Evolutionary conservation across 2,113 vertebrate genomes (phyloP), one percentile per base, ranked within the genome.

Genomic region (Hippocampus guttulatus): DNA sequence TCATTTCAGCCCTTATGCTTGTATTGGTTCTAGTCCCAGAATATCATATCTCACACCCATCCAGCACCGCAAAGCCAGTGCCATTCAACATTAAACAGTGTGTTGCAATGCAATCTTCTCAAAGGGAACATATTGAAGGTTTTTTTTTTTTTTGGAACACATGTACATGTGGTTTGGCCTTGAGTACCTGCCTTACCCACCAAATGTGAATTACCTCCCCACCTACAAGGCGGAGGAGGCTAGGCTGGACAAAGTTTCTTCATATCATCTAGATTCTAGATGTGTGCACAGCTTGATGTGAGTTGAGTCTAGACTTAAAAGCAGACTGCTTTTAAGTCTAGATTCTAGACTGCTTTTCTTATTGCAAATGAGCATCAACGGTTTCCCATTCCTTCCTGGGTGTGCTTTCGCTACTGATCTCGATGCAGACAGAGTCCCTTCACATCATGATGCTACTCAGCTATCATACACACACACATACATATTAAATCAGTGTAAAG

Each of bases 401-500:
- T 62, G 76, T 76, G 70, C 51, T 21, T 76, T 86, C 82, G 18
- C 85, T 81, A 79, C 84, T 87, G 74, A 79, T 81, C 81, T 81
- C 47, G 40, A 67, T 79, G 74, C 47, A 23, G 52, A 62, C n/a
- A 45, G 76, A 70, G 75, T 69, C 66, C 75, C 73, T 71, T 78
- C 80, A 66, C 81, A 75, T 82, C 67, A 20, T 78, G 76, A 84
- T 60, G 67, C 80, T 62, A 6, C 33, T 27, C 25, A 27, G 25
- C 25, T 27, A 27, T 27, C 55, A 25, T 3, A 25, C 23, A 58
- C 25, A 58, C 25, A 12, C 15, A 61, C 68, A 64, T 75, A 82
- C 67, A 82, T 81, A 87, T 85, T 79, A 78, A 84, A 84, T 86
- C 82, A 79, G 76, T 70, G 75, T 71, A 81, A 83, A 83, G 79